Evolutionary conservation across 2,113 vertebrate species (phyloP), one percentile per base, ranked within the genome.

Genomic region (Panurus biarmicus): DNA sequence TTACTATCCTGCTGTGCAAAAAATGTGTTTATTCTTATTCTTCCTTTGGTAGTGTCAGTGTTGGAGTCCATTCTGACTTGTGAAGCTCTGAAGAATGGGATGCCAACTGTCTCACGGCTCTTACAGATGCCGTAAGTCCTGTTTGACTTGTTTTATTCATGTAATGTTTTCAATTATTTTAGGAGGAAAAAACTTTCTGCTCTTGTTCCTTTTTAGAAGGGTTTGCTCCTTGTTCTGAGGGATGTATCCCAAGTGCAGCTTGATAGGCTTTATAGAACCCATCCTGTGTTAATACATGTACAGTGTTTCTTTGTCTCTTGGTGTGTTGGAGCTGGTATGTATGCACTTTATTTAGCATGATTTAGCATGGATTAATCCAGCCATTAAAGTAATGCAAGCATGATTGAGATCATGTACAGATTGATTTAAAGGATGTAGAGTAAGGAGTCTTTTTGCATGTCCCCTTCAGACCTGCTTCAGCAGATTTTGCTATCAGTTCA

Each of bases 1-100:
- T 93, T 93, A 84, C 89, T 94, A 20, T 95, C 93, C 87, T 93
- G 92, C 95, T 26, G 75, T 95, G 94, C 92, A 97, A 96, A 97
- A 98, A 97, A 91, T 88, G 90, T 94, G 65, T 66, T 85, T 5
- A 6, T 77, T 90, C 36, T 78, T 88, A 15, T 22, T 88, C 35
- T 94, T 82, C 60, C 80, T 81, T 85, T 86, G 96, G 51, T 60
- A 99, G 99, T 98, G 90, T 98, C 98, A 31, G 99, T 99, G 80
- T 97, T 99, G 97, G 98, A 99, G 98, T 99, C 98, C 97, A 98
- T 99, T 95, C 97, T 99, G 97, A 99, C 99, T 91, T 97, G 98
- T 84, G 99, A 99, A 85, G 99, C 99, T 92, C 98, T 98, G 97
- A 99, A 99, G 98, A 98, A 98, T 28, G 98, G 98, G 84, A 98